Conservation (phyloP, 2,113 vertebrate genomes). For the Uria aalge region DNA sequence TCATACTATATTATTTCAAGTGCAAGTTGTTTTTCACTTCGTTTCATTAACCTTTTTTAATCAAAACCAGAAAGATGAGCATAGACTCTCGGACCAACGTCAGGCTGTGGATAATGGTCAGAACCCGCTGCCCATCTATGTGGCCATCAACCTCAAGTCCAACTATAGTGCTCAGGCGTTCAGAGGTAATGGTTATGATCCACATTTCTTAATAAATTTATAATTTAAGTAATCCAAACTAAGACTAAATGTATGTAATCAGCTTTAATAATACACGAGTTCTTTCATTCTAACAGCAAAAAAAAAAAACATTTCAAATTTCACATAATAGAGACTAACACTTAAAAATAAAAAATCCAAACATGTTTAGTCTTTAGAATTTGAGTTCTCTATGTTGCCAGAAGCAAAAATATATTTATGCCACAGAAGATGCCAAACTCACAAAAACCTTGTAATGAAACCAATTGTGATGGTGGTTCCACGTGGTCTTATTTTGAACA, state of each 20-base stretch:
- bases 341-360: background rate
- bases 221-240: background rate
- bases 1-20: background rate
- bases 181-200: slow-evolving; percentile 70
- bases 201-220: background rate
- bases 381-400: background rate
- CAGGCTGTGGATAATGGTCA: slow-evolving; percentile 77
- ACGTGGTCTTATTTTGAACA: background rate
- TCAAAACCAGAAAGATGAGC: slow-evolving; percentile 70
- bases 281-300: background rate
- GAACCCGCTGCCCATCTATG: slow-evolving; percentile 85
- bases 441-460: background rate
- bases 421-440: background rate
- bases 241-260: background rate
- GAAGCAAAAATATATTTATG: background rate
- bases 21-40: background rate
- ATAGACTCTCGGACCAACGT: slow-evolving; percentile 78
- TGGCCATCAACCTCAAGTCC: slow-evolving; percentile 84
- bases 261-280: background rate
- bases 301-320: background rate
- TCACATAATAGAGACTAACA: background rate
- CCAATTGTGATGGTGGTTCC: background rate
- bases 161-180: slow-evolving; percentile 75
- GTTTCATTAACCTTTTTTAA: background rate
- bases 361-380: background rate